Percentiles rank a stretch among this genome's conserved stretches.
These are phyloP conservation scores for Lycocorax pyrrhopterus DNA, from an alignment of 2,113 vertebrate species.

Conservation along the genomic window DNA sequence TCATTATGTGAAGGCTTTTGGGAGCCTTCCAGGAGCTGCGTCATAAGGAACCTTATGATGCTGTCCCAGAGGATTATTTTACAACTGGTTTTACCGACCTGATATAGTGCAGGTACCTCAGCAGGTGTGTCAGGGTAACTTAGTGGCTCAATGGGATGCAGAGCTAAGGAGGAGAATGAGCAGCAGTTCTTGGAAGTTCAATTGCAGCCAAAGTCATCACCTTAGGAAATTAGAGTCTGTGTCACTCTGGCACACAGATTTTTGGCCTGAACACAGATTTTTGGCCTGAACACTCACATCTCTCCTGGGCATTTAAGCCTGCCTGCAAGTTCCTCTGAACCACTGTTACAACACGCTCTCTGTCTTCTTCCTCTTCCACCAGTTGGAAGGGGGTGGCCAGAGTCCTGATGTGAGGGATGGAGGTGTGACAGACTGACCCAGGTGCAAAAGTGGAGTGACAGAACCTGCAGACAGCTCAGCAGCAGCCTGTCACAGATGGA, in stretches of 20 bases:
- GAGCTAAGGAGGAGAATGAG: neutral
- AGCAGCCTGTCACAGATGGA: neutral
- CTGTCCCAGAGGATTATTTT: neutral
- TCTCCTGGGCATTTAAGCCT: neutral
- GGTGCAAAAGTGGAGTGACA: neutral
- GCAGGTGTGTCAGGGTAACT: neutral
- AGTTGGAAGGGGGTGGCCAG: neutral
- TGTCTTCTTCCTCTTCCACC: neutral
- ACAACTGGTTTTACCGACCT: neutral
- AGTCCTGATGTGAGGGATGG: neutral
- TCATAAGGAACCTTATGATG: neutral
- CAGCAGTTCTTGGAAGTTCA: neutral
- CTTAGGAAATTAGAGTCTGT: neutral
- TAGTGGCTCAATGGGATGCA: neutral
- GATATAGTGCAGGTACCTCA: neutral
- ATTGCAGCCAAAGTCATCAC: neutral
- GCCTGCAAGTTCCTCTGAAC: neutral
- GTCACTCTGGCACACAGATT: neutral
- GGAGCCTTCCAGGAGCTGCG: neutral
- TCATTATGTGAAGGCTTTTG: neutral
- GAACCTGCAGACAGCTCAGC: neutral
- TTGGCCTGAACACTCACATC: neutral
- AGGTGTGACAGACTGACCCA: neutral
- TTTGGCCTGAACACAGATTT: neutral
- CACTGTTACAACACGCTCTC: neutral